Evolutionary conservation across 2,113 vertebrate species (phyloP), one percentile per base, ranked within the genome.

Genomic region (Leptocoma aspasia): DNA sequence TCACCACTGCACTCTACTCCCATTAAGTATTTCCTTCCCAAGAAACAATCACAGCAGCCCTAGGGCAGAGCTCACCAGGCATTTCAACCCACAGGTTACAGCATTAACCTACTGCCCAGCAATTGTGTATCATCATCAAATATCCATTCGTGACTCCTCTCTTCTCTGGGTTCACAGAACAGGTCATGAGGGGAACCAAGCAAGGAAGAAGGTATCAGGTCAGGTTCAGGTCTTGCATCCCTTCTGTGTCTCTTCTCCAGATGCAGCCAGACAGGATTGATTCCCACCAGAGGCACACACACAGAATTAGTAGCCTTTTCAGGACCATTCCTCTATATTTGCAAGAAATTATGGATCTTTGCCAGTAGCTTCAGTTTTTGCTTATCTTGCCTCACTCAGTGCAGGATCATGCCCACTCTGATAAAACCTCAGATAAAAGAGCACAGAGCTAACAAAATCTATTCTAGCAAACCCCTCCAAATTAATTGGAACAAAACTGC

Each of bases 71-170:
- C 45, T 72, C 11, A 1, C 14, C 39, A 60, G 44, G 56, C 77
- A 68, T 65, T 95, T 89, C 53, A 91, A 35, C 82, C 66, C 73
- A 78, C 77, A 90, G 9, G 64, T 81, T 63, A 87, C 66, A 91
- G 83, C 81, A 54, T 57, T 95, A 95, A 92, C 77, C 90, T 86
- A 83, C 49, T 90, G 94, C 94, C 87, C 89, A 90, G 68, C 41
- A 93, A 81, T 41, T 54, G 82, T 39, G 69, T 82, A 89, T 56
- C 94, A 92, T 82, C 86, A 90, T 83, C 94, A 90, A 42, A 75
- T 61, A 94, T 3, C 79, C 80, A 70, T 69, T 53, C 3, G 1
- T 11, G 78, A 54, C 71, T 86, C 54, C 37, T 68, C 35, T 69
- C 30, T 57, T 83, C 72, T 54, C 89, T 47, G 41, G 39, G 75